phyloP scores from a whole-genome alignment of 1,140 invertebrate genomes.

The Drosophila truncata region DNA sequence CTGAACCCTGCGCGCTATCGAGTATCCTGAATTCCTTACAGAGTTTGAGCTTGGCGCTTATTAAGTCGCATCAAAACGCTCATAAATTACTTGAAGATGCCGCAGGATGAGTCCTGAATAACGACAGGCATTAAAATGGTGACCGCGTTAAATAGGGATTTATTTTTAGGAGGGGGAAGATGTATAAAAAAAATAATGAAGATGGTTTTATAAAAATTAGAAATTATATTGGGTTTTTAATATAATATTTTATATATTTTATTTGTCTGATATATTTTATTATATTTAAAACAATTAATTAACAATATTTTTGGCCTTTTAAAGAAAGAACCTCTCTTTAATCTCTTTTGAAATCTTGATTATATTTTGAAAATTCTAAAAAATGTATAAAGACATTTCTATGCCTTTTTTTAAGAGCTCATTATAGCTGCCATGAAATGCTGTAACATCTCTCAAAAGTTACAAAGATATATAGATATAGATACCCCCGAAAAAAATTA shows the following conservation, averaged over 20 bases:
- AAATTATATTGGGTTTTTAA: not conserved
- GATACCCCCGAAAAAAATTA: constrained; percentile 11
- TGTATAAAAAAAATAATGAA: not conserved
- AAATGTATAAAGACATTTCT: not conserved
- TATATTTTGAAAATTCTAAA: not conserved
- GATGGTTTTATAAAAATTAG: not conserved
- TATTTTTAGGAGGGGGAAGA: not conserved
- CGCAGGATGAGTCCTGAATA: constrained; percentile 23
- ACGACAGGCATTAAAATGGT: constrained; percentile 14
- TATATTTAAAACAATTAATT: not conserved
- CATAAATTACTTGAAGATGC: constrained; percentile 36
- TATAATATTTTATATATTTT: too few relatives aligned
- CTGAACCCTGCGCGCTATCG: not conserved
- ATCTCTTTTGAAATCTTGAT: not conserved
- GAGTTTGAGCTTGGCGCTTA: constrained; percentile 25
- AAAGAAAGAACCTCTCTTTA: too few relatives aligned
- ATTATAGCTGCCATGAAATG: not conserved
- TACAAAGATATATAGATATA: not conserved
- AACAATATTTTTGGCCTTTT: too few relatives aligned
- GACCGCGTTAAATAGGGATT: constrained; percentile 7
- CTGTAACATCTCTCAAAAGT: not conserved
- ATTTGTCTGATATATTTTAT: too few relatives aligned
- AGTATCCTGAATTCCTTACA: not conserved
- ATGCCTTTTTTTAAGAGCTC: not conserved
- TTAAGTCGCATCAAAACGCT: constrained; percentile 48